Evolutionary conservation across 2,888 invertebrate species (phyloP).

Genomic region (Pollenia angustigena): DNA sequence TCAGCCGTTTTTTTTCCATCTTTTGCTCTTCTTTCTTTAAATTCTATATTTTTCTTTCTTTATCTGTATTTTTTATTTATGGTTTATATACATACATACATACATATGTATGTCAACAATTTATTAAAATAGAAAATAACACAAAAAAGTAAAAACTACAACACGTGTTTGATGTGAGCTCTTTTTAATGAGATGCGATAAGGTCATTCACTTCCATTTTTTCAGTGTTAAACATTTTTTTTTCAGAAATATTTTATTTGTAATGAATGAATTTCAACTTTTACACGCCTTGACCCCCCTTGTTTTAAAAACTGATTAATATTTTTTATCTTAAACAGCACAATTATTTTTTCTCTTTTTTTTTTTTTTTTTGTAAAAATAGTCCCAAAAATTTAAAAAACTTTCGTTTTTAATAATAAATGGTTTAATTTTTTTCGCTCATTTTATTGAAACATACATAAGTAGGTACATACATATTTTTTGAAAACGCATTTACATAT

Average conservation of each 20-base stretch:
- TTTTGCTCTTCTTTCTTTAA: background rate
- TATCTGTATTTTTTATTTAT: background rate
- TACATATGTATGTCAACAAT: constrained; percentile 7
- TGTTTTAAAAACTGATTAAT: background rate
- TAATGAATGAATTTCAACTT: background rate
- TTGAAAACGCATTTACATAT: background rate
- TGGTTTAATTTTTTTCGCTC: background rate
- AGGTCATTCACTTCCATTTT: constrained; percentile 32
- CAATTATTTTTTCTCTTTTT: no score
- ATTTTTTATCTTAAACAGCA: background rate
- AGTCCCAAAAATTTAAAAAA: background rate
- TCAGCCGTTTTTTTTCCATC: background rate
- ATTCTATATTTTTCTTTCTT: background rate
- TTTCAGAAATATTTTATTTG: background rate
- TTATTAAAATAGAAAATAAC: background rate
- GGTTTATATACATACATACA: no score
- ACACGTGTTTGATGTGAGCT: constrained; percentile 34
- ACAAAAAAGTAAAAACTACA: constrained; percentile 20
- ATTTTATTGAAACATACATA: no score
- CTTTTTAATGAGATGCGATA: constrained; percentile 2
- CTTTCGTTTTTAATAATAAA: constrained; percentile 11
- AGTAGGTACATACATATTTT: no score
- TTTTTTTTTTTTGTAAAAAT: background rate
- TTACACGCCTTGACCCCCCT: background rate
- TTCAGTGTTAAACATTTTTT: background rate